These are phyloP conservation scores for Onchidella celtica DNA, from an alignment of 2,888 invertebrate species.

Conservation along the genomic window DNA sequence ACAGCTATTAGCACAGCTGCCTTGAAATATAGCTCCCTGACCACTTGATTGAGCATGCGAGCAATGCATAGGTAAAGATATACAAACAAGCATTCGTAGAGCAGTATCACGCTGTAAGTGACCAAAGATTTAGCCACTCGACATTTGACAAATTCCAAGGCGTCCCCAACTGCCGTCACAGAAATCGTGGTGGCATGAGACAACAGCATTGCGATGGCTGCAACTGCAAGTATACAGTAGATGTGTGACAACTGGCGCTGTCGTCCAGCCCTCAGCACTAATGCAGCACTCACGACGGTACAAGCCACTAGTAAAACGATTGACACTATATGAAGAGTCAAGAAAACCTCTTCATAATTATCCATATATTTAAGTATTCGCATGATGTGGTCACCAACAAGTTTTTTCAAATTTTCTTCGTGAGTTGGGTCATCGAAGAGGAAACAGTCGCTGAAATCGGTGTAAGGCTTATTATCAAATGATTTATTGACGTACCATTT, in stretches of 20 bases:
- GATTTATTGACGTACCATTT: slow-evolving; percentile 34
- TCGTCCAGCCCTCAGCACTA: neutral
- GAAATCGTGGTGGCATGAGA: slow-evolving; percentile 11
- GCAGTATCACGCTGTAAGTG: slow-evolving; percentile 6
- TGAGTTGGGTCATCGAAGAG: neutral
- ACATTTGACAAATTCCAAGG: slow-evolving; percentile 9
- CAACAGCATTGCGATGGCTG: slow-evolving; percentile 1
- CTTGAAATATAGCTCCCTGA: neutral
- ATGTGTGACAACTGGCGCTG: neutral
- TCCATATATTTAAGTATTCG: slow-evolving; percentile 34
- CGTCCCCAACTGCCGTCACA: slow-evolving; percentile 13
- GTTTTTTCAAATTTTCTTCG: slow-evolving; percentile 39
- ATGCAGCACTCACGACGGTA: neutral
- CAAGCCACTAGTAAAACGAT: neutral
- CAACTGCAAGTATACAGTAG: neutral
- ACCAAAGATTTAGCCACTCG: slow-evolving; percentile 22
- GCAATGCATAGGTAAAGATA: slow-evolving; percentile 25
- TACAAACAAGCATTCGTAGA: slow-evolving; percentile 30
- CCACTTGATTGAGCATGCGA: neutral
- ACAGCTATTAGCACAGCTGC: neutral
- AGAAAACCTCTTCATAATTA: neutral
- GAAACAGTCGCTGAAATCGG: slow-evolving; percentile 37
- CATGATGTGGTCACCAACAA: slow-evolving; percentile 22
- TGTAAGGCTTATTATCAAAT: slow-evolving; percentile 37
- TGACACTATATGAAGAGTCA: slow-evolving; percentile 9